Percentiles rank a stretch among this genome's conserved stretches.
These are phyloP conservation scores for Cryptomyrus ogoouensis DNA, from an alignment of 2,113 vertebrate species.

Conservation along the genomic window DNA sequence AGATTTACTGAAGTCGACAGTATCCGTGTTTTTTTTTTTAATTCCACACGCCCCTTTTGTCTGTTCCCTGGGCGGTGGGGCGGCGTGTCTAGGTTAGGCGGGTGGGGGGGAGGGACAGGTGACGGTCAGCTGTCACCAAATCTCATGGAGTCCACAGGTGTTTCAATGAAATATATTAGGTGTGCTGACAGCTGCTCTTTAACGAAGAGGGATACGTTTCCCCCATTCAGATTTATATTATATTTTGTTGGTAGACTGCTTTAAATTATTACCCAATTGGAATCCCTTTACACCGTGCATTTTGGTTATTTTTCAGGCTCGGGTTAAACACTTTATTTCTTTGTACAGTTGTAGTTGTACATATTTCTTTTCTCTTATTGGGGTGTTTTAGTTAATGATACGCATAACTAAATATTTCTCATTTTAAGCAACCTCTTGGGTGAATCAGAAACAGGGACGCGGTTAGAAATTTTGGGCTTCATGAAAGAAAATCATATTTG, in stretches of 20 bases:
- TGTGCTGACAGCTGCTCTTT: neutral
- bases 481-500: neutral
- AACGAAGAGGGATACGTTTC: neutral
- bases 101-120: neutral
- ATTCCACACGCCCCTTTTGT: constrained; percentile 40
- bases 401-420: neutral
- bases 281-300: neutral
- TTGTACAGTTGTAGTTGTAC: neutral
- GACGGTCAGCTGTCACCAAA: neutral
- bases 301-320: neutral
- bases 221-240: neutral
- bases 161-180: neutral
- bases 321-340: neutral
- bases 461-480: neutral
- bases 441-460: neutral
- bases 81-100: neutral
- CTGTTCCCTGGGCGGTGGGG: constrained; percentile 38
- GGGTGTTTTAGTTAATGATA: neutral
- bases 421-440: neutral
- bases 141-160: neutral
- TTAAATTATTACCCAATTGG: neutral
- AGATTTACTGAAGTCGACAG: constrained; percentile 41
- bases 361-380: neutral
- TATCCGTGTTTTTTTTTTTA: constrained; percentile 5
- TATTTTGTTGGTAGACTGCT: neutral